Evolutionary conservation across 1,140 invertebrate species (phyloP).

Genomic region (Drosophila murphyi): DNA sequence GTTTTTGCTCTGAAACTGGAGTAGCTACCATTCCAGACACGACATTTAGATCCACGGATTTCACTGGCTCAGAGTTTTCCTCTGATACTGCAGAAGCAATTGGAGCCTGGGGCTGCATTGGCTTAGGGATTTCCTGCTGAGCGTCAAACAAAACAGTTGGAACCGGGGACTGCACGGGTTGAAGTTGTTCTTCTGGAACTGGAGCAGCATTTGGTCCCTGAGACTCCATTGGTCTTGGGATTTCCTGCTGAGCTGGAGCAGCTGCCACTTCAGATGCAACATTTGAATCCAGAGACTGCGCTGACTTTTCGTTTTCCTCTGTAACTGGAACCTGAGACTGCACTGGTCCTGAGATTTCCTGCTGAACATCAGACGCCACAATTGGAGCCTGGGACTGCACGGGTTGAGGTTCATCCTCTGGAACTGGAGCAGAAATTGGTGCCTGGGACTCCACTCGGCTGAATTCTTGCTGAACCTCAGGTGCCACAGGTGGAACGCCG

Average conservation of each 20-base stretch:
- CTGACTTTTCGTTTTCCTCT: no score
- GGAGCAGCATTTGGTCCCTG: background rate
- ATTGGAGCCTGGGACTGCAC: no score
- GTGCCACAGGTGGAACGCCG: no score
- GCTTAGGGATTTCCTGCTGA: background rate
- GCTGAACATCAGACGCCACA: no score
- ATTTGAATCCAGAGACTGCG: no score
- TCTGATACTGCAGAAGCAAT: background rate
- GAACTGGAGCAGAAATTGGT: no score
- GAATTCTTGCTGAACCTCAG: no score
- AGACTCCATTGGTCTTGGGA: background rate
- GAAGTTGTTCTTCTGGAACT: background rate
- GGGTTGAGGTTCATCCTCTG: no score
- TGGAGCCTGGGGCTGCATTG: background rate
- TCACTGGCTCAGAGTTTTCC: background rate
- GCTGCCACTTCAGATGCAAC: no score
- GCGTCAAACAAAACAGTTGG: no score
- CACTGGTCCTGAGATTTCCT: background rate
- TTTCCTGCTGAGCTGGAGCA: background rate
- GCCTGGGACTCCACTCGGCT: no score
- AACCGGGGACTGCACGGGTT: no score
- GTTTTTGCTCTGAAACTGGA: background rate
- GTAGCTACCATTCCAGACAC: background rate
- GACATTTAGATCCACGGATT: background rate
- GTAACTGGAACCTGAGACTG: background rate